phyloP scores from a whole-genome alignment of 2,888 invertebrate species.

The Ectemnius cavifrons region DNA sequence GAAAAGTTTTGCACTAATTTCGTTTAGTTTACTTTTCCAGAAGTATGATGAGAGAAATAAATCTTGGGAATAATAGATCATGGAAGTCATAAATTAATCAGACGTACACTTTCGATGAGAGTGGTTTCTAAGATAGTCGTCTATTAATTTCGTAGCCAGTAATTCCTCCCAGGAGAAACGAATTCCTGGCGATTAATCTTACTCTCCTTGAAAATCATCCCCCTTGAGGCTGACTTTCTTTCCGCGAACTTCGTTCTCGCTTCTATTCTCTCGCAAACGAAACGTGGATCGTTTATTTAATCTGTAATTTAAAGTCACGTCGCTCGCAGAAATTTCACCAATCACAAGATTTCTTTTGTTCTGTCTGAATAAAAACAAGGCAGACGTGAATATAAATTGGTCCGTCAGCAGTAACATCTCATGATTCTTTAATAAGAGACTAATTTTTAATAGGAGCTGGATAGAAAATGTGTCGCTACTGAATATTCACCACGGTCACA shows the following conservation, averaged over 20 bases:
- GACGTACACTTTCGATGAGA: background rate
- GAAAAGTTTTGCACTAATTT: too few relatives aligned
- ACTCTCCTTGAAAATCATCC: conserved; percentile 17
- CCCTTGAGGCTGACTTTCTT: background rate
- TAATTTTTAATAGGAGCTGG: too few relatives aligned
- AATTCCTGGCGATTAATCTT: conserved; percentile 38
- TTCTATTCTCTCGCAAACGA: background rate
- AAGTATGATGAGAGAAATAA: too few relatives aligned
- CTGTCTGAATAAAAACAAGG: too few relatives aligned
- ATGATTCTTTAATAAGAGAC: too few relatives aligned
- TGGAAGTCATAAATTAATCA: conserved; percentile 22
- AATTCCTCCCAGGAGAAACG: conserved; percentile 14
- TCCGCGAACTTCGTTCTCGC: background rate
- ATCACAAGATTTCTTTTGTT: background rate
- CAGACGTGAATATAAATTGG: too few relatives aligned
- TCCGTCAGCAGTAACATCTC: too few relatives aligned
- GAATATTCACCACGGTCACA: too few relatives aligned
- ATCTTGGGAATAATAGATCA: background rate
- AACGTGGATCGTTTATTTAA: background rate
- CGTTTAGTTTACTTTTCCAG: too few relatives aligned
- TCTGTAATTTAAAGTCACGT: background rate
- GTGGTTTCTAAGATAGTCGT: conserved; percentile 10
- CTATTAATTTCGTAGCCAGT: conserved; percentile 25
- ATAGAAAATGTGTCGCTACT: too few relatives aligned
- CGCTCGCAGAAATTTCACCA: background rate